Evolutionary conservation across 2,113 vertebrate species (phyloP), one percentile per base, ranked within the genome.

Genomic region (Poecile atricapillus): DNA sequence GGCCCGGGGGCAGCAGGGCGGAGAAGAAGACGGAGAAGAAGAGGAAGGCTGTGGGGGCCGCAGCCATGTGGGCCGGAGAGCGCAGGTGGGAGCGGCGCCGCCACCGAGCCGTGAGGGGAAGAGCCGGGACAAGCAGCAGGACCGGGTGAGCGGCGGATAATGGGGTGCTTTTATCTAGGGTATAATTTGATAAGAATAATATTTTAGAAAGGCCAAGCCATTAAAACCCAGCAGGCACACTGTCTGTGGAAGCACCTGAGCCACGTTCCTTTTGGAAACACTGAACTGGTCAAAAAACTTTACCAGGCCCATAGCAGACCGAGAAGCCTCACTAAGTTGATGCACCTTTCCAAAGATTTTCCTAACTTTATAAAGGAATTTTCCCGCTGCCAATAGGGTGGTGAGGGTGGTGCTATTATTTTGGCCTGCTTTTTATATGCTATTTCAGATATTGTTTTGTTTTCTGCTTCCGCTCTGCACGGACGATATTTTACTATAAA

Each of bases 251-350:
- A 67, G 17, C 37, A 77, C 8, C 15, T 6, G 27, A 33, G 14
- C 11, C 37, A 28, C 18, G 37, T 33, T 52, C 3, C 37, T 28
- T 77, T 60, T 22, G 37, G 37, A 60, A 77, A 52, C 14, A 22
- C 7, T 12, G 37, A 31, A 59, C 22, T 39, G 39, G 39, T 59
- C 6, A 31, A 33, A 37, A 68, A 68, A 10, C 6, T 20, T 41
- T 31, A 35, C 31, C 44, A 18, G 35, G 21, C 22, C 60, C 23
- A 4, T 2, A 43, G 55, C 35, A 56, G 25, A 65, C 52, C 22
- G 13, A 13, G 23, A 39, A 60, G 17, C 33, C 7, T 68, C 28
- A 6, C 31, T 11, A 4, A 43, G 2, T 0, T 4, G 9, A 4
- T 15, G 7, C 15, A 33, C 4, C 10, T 75, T 56, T 75, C 28